Evolutionary conservation across 2,888 invertebrate species (phyloP).

Genomic region (Auanema freiburgensis): DNA sequence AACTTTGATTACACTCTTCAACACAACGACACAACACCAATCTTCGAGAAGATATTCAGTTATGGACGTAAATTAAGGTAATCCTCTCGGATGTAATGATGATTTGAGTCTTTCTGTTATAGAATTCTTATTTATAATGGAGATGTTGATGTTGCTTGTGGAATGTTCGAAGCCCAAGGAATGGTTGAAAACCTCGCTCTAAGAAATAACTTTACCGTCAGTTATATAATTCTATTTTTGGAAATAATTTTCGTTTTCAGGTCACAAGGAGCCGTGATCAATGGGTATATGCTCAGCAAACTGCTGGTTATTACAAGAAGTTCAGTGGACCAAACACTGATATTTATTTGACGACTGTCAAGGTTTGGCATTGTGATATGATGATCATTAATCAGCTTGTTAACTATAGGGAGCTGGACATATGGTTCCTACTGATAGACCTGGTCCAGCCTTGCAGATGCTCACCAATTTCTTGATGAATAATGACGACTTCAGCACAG

Average conservation of each 20-base stretch:
- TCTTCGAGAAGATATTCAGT: constrained; percentile 43
- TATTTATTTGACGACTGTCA: constrained; percentile 47
- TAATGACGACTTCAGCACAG: constrained; percentile 38
- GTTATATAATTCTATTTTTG: too few relatives aligned
- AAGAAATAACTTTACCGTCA: constrained; percentile 19
- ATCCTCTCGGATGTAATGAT: neutral
- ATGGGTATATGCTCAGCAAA: constrained; percentile 38
- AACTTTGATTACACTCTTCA: constrained; percentile 31
- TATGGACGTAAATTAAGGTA: constrained; percentile 36
- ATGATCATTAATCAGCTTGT: neutral
- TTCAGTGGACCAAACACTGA: constrained; percentile 22
- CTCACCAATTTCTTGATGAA: constrained; percentile 72
- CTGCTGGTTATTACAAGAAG: constrained; percentile 44
- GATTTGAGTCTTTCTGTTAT: neutral
- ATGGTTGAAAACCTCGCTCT: constrained; percentile 40
- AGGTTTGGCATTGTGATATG: constrained; percentile 20
- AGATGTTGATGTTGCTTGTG: constrained; percentile 50
- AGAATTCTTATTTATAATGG: constrained; percentile 52
- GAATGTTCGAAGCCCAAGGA: constrained; percentile 47
- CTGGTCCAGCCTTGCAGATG: constrained; percentile 77
- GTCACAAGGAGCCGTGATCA: constrained; percentile 20
- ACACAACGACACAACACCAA: constrained; percentile 47
- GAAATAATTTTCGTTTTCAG: neutral
- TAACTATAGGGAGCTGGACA: constrained; percentile 73
- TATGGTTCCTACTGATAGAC: constrained; percentile 80